Base-by-base conservation (phyloP, 2,797 vertebrate species). In the Acestrorhynchus altus region DNA sequence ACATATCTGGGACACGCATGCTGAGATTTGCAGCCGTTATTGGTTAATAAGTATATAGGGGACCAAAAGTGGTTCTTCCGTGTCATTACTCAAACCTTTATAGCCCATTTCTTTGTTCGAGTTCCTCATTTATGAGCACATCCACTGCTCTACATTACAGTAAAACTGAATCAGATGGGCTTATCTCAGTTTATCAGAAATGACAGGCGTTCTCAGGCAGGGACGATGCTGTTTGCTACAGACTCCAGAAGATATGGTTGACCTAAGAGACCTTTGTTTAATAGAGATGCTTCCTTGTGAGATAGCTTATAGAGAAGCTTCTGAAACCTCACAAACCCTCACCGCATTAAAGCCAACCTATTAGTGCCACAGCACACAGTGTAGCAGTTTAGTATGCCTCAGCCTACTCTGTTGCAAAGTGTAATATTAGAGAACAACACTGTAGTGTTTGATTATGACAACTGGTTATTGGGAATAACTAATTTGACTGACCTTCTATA, bases 361-460 rank as follows among this genome's bases (percentile, higher is more conserved):
- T 60, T 46, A 24, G 18, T 39, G 4, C 4, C 24, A 20, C 28
- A 49, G 39, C 59, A 51, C 59, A 67, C 0, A n/a, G 35, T n/a
- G n/a, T 69, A 56, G 74, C 42, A 61, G 39, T 70, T 22, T 28
- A 68, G 40, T 64, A 13, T 47, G 65, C 22, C 31, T 46, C 56
- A 40, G 35, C 35, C 16, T 74, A 76, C 74, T 77, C 82, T 61
- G 44, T 56, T 56, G 65, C 72, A 56, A 49, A 72, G 69, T 78
- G 40, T 76, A 64, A 63, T 72, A 31, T 46, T 8, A n/a, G 7
- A 65, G 52, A 80, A 72, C 69, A 70, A 69, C 77, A 59, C 61
- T 15, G 66, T 82, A 72, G 72, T 64, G 60, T 31, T 79, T 75
- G 42, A 46, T 70, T 74, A 47, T 84, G 22, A 56, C 70, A 49